A percentile compares a stretch with the other conserved stretches of the same genome.
Evolutionary conservation across 2,113 vertebrate genomes (phyloP).

Genomic region (Sprattus sprattus): DNA sequence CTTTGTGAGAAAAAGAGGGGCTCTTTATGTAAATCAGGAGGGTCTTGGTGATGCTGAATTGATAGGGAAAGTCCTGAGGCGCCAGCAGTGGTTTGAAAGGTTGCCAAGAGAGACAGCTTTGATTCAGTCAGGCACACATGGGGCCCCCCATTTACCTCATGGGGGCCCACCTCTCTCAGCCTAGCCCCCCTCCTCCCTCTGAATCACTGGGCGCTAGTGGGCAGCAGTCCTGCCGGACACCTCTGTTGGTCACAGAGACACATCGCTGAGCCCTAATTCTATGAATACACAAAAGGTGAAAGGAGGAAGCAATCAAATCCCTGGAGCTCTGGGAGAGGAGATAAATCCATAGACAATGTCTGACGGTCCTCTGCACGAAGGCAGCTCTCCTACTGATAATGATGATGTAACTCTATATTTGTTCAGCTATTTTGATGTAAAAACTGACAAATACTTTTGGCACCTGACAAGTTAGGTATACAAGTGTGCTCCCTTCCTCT

Average conservation of each 20-base stretch:
- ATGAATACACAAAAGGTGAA: conserved; percentile 28
- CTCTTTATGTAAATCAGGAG: conserved; percentile 40
- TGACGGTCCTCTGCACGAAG: not conserved
- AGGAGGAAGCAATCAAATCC: conserved; percentile 36
- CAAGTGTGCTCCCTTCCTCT: not conserved
- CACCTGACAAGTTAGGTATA: not conserved
- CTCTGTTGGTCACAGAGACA: conserved; percentile 32
- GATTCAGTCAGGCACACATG: conserved; percentile 34
- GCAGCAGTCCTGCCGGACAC: conserved; percentile 27
- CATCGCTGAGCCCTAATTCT: conserved; percentile 42
- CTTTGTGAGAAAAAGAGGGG: conserved; percentile 33
- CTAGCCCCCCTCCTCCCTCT: conserved; percentile 28
- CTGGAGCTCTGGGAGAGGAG: not conserved
- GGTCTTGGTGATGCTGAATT: conserved; percentile 48
- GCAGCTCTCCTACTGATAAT: not conserved
- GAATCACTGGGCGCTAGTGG: conserved; percentile 34
- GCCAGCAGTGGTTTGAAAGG: conserved; percentile 50
- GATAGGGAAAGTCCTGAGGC: conserved; percentile 45
- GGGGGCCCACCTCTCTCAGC: conserved; percentile 27
- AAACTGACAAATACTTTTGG: not conserved
- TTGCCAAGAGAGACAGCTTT: conserved; percentile 53
- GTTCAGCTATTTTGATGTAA: not conserved
- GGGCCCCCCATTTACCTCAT: conserved; percentile 36
- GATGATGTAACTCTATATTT: not conserved
- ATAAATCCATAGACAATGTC: conserved; percentile 19